Evolutionary conservation across 2,113 vertebrate genomes (phyloP).

Genomic region (Heteronetta atricapilla): DNA sequence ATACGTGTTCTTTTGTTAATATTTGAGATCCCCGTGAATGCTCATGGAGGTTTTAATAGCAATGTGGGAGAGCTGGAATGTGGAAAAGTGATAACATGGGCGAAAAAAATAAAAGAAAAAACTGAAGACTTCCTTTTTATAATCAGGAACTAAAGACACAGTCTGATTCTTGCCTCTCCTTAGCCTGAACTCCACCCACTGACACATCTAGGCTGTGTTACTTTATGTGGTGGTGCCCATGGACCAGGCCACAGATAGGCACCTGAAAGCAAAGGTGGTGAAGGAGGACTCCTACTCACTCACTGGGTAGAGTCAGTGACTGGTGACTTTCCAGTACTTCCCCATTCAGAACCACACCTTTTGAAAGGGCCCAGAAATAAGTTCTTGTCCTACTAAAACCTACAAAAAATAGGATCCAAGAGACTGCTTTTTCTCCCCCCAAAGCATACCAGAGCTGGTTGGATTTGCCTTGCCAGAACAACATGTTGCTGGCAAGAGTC

Average conservation of each 20-base stretch:
- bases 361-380: neutral
- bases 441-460: neutral
- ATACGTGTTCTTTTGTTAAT: neutral
- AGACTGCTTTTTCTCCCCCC: neutral
- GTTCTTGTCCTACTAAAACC: neutral
- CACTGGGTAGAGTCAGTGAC: neutral
- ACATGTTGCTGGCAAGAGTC: neutral
- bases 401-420: neutral
- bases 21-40: neutral
- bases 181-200: neutral
- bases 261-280: neutral
- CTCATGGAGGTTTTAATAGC: neutral
- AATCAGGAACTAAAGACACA: neutral
- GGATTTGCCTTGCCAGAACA: neutral
- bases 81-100: fast-evolving
- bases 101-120: neutral
- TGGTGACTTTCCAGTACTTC: neutral
- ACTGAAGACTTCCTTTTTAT: neutral
- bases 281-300: neutral
- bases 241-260: neutral
- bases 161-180: neutral
- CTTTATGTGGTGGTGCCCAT: neutral
- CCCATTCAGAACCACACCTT: neutral
- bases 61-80: neutral
- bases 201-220: neutral